A percentile compares a stretch with the other conserved stretches of the same genome.
Evolutionary conservation across 1,140 invertebrate genomes (phyloP).

Genomic region (Armadillidium nasatum): DNA sequence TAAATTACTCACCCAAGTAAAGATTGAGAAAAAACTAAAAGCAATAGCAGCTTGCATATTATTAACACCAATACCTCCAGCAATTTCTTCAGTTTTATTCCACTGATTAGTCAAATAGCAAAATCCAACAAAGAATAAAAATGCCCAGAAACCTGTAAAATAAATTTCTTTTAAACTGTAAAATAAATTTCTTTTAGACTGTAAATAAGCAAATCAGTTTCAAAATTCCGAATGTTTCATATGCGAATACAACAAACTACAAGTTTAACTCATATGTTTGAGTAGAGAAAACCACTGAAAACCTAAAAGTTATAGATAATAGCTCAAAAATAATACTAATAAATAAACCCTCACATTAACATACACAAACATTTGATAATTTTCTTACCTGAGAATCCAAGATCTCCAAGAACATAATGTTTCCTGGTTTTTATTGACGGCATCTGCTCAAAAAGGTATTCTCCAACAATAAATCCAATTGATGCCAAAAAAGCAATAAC

Average conservation of each 20-base stretch:
- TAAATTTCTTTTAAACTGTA: not conserved
- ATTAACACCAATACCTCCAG: constrained; percentile 61
- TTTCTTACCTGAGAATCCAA: constrained; percentile 77
- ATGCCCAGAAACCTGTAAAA: constrained; percentile 76
- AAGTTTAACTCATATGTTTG: no score
- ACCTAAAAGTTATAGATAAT: no score
- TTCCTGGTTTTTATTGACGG: constrained; percentile 95
- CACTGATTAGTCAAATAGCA: constrained; percentile 89
- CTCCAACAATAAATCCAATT: constrained; percentile 80
- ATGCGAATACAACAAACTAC: no score
- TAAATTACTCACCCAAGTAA: constrained; percentile 76
- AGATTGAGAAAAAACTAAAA: constrained; percentile 93
- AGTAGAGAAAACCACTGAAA: no score
- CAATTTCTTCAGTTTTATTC: constrained; percentile 68
- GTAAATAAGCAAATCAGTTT: no score
- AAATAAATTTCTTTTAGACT: not conserved
- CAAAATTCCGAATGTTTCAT: no score
- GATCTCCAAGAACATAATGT: constrained; percentile 84
- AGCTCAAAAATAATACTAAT: no score
- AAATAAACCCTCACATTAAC: no score
- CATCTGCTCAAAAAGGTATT: constrained; percentile 94
- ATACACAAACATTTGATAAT: no score
- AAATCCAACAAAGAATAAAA: constrained; percentile 92
- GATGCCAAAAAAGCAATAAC: constrained; percentile 88
- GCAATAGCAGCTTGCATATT: constrained; percentile 87